These are phyloP conservation scores for Ruditapes philippinarum DNA, from an alignment of 1,140 invertebrate species.

Conservation along the genomic window DNA sequence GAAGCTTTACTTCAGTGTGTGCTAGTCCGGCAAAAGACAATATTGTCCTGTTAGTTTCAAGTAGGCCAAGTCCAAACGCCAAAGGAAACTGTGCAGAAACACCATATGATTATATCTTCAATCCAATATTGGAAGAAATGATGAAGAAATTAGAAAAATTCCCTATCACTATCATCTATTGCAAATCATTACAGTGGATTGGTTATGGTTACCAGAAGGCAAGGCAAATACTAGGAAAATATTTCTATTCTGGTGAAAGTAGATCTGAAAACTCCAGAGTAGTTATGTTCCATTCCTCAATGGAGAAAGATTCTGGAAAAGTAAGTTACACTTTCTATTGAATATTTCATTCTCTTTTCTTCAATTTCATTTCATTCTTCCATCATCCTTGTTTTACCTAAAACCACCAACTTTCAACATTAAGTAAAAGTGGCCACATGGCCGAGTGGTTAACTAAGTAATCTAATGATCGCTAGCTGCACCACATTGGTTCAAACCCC, in stretches of 20 bases:
- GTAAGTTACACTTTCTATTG: background rate
- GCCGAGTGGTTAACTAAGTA: no score
- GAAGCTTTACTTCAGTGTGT: conserved; percentile 7
- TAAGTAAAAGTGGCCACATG: no score
- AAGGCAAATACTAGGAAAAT: conserved; percentile 13
- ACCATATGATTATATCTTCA: conserved; percentile 51
- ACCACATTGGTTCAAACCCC: no score
- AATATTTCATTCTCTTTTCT: no score
- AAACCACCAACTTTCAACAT: no score
- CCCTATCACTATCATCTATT: conserved; percentile 15
- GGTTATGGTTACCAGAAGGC: conserved; percentile 41
- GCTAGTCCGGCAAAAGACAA: conserved; percentile 33
- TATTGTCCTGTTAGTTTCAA: conserved; percentile 4
- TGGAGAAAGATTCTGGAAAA: conserved; percentile 15
- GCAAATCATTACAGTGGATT: conserved; percentile 51
- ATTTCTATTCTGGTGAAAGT: conserved; percentile 28
- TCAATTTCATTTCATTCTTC: no score
- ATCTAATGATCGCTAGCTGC: background rate
- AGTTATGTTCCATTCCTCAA: conserved; percentile 54
- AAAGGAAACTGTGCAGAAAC: conserved; percentile 34
- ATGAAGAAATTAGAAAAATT: background rate
- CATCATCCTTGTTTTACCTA: no score
- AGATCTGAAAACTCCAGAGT: conserved; percentile 17
- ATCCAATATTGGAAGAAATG: conserved; percentile 17
- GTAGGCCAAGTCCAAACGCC: conserved; percentile 25